A percentile compares a stretch with the other conserved stretches of the same genome.
phyloP scores from a whole-genome alignment of 2,797 vertebrate genomes.

The Crocodylus rhombifer region DNA sequence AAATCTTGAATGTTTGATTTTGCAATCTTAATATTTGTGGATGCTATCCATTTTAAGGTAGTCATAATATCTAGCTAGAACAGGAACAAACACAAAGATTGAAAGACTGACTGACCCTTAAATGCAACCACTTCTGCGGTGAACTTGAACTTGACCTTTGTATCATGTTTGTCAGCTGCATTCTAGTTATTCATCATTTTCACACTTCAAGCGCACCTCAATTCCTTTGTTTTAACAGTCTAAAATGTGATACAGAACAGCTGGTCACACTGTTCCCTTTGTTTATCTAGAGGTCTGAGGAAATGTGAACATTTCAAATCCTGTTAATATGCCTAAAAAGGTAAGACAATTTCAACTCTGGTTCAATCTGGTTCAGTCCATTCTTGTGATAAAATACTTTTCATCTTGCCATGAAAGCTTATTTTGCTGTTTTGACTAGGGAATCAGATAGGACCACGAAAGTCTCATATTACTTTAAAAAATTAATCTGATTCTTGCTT shows the following conservation, averaged over 20 bases:
- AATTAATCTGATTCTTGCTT: background rate
- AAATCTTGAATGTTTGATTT: background rate
- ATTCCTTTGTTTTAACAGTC: constrained; percentile 15
- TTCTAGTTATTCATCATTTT: constrained; percentile 38
- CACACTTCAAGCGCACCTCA: background rate
- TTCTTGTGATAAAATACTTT: background rate
- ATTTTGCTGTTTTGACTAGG: background rate
- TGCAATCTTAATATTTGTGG: background rate
- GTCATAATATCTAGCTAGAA: background rate
- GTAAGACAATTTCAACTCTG: background rate
- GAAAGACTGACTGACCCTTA: background rate
- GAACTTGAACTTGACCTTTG: constrained; percentile 19
- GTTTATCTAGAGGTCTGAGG: constrained; percentile 27
- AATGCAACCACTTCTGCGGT: background rate
- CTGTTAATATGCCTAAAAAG: constrained; percentile 13
- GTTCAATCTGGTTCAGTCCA: background rate
- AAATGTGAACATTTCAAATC: background rate
- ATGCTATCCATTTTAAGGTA: background rate
- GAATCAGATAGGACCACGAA: background rate
- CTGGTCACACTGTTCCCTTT: background rate
- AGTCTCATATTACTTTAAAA: background rate
- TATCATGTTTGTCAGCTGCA: background rate
- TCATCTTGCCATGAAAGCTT: background rate
- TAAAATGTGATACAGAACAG: constrained; percentile 4
- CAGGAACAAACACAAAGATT: background rate